phyloP scores from a whole-genome alignment of 1,140 invertebrate species.

The Hydropsyche tenuis region DNA sequence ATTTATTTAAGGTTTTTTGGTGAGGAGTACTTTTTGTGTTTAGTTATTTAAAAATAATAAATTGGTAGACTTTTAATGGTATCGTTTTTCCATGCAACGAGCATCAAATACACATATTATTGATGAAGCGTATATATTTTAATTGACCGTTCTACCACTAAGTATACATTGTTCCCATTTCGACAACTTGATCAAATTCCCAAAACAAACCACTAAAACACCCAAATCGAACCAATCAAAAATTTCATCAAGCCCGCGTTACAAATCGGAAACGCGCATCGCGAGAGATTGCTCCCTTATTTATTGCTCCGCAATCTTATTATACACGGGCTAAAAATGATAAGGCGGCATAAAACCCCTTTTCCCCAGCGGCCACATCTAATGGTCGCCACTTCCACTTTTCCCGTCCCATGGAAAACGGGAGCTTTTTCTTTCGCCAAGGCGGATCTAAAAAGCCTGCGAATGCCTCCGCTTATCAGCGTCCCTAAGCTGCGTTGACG shows the following conservation, averaged over 20 bases:
- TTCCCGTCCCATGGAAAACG: neutral
- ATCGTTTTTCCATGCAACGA: too few species aligned
- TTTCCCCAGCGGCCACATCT: neutral
- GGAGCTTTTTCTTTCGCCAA: conserved; percentile 13
- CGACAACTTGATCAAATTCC: too few species aligned
- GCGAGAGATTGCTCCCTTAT: conserved; percentile 6
- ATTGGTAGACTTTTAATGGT: too few species aligned
- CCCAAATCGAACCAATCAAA: too few species aligned
- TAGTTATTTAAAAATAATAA: too few species aligned
- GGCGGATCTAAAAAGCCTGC: conserved; percentile 26
- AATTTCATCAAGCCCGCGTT: neutral
- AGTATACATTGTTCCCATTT: too few species aligned
- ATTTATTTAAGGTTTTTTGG: too few species aligned
- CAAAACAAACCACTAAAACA: too few species aligned
- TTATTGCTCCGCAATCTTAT: conserved; percentile 21
- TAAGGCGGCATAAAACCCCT: conserved; percentile 1
- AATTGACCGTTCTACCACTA: too few species aligned
- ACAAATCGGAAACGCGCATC: neutral
- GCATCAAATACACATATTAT: too few species aligned
- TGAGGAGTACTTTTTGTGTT: too few species aligned
- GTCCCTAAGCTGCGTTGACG: conserved; percentile 30
- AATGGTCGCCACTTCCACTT: neutral
- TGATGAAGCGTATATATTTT: too few species aligned
- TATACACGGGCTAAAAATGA: conserved; percentile 32
- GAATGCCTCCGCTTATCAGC: conserved; percentile 35